Conservation (phyloP, 1,140 invertebrate species). For the Gryon sp. region DNA sequence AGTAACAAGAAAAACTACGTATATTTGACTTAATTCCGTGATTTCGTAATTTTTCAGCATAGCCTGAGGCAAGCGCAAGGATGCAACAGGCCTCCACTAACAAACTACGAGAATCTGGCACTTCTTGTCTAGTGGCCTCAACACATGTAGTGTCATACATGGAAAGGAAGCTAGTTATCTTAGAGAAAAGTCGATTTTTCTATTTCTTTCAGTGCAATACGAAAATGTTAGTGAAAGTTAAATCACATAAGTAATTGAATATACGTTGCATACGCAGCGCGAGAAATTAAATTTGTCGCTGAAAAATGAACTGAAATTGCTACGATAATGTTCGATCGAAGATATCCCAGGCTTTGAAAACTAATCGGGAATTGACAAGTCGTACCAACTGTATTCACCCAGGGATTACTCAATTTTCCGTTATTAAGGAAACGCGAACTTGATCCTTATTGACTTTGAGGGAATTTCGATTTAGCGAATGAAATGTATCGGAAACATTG, state of each 20-base stretch:
- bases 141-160: constrained; percentile 77
- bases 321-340: not conserved
- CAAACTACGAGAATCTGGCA: constrained; percentile 74
- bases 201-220: not conserved
- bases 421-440: constrained; percentile 14
- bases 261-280: too few species aligned
- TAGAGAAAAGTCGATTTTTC: constrained; percentile 45
- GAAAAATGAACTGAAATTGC: not conserved
- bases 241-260: too few species aligned
- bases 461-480: constrained; percentile 30
- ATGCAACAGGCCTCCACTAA: constrained; percentile 78
- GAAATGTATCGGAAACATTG: constrained; percentile 37
- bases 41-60: constrained; percentile 67
- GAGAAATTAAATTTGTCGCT: too few species aligned
- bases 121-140: constrained; percentile 75
- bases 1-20: too few species aligned
- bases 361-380: constrained; percentile 25
- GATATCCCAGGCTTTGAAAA: constrained; percentile 1
- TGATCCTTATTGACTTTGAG: constrained; percentile 47
- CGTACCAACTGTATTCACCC: constrained; percentile 19
- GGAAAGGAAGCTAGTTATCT: constrained; percentile 74
- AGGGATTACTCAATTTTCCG: constrained; percentile 48
- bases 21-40: constrained; percentile 29
- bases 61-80: constrained; percentile 71
- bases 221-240: too few species aligned